Base-by-base conservation (phyloP, 2,888 invertebrate species). In the Leptopterna dolabrata region DNA sequence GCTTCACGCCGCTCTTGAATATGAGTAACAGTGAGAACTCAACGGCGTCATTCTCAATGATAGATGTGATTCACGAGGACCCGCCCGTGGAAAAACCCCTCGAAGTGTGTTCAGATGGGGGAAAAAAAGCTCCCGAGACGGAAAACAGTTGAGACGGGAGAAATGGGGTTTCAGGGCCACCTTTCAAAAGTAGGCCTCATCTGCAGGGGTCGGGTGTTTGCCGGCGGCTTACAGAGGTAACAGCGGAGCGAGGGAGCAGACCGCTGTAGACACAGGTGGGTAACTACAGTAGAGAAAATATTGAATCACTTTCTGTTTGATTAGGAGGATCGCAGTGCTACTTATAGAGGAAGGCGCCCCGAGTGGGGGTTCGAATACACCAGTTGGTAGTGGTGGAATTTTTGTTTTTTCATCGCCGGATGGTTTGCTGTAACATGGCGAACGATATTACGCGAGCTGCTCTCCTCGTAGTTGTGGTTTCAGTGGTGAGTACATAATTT, bases 231-330 rank as follows among this genome's bases (percentile, higher is more conserved):
- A 73, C 30, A 36, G 30, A n/a, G 41, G 73, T 63, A 63, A 63
- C 63, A 63, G 73, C 36, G 16, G n/a, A 1, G 30, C 16, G 16
- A 41, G 73, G 41, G 41, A 41, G 41, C 73, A 14, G 30, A 13
- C 30, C 36, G 41, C 9, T 78, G 78, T 78, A 78, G 78, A 78
- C 78, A 78, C 78, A 78, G 78, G 78, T 78, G 78, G 78, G 78
- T 24, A 78, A 45, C n/a, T n/a, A n/a, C 78, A 45, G 73, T 14
- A 78, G 78, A 78, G 78, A 78, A 78, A 78, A 78, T 78, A 78
- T 78, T 78, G 78, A 78, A 78, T 78, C 78, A 78, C 78, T 78
- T 78, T 78, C 78, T 78, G 78, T 78, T 78, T 78, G 78, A 45
- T 78, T 45, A 78, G 78, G 78, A 45, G 78, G 78, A 78, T 45